Evolutionary conservation across 2,888 invertebrate genomes (phyloP).

Genomic region (Cheilosia vulpina): DNA sequence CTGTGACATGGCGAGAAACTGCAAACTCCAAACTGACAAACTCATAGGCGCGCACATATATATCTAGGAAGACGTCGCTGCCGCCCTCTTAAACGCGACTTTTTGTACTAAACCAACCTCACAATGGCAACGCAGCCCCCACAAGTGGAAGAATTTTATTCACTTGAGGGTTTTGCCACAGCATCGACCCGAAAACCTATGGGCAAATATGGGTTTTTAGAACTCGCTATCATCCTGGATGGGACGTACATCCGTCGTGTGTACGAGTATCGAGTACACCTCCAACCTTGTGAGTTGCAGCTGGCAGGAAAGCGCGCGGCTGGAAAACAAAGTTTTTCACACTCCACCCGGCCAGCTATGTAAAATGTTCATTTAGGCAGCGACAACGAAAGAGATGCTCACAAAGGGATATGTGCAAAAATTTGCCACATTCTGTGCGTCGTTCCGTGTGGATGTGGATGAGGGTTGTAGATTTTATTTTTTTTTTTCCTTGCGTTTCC

Average conservation of each 20-base stretch:
- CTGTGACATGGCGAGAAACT: constrained; percentile 59
- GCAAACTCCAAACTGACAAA: constrained; percentile 5
- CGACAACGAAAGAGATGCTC: constrained; percentile 17
- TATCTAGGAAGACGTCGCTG: neutral
- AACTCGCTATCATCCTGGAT: neutral
- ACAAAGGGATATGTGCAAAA: constrained; percentile 11
- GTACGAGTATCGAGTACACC: neutral
- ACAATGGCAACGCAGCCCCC: constrained; percentile 48
- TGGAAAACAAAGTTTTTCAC: constrained; percentile 60
- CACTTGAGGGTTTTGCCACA: constrained; percentile 56
- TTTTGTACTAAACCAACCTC: constrained; percentile 39
- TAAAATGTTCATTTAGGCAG: constrained; percentile 51
- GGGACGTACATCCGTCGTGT: constrained; percentile 22
- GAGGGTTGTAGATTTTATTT: neutral
- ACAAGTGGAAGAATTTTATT: constrained; percentile 56
- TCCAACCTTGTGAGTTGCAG: constrained; percentile 30
- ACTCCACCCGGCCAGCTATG: constrained; percentile 28
- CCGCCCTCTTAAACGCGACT: constrained; percentile 24
- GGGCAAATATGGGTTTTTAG: constrained; percentile 23
- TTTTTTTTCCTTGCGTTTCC: constrained; percentile 6
- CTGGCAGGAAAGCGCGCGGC: constrained; percentile 10
- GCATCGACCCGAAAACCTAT: neutral
- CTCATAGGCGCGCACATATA: constrained; percentile 45
- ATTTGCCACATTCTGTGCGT: constrained; percentile 1
- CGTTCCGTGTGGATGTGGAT: neutral